Evolutionary conservation across 2,113 vertebrate species (phyloP).

Genomic region (Triplophysa siluroides): DNA sequence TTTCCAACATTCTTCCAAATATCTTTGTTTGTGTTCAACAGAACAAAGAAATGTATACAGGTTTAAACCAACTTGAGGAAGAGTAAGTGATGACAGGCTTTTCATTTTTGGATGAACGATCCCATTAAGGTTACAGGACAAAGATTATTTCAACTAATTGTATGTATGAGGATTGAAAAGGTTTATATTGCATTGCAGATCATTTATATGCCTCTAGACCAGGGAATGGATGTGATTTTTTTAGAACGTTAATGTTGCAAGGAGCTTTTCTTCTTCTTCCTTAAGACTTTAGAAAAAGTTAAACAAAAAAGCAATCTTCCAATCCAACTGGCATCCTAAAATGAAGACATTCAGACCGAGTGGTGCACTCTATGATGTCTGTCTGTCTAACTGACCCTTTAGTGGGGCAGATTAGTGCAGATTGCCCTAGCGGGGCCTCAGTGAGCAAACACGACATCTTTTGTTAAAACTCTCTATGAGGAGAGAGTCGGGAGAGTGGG

Average conservation of each 20-base stretch:
- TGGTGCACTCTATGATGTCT: conserved; percentile 57
- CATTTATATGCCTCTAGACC: too few relatives aligned
- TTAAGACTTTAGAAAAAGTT: not conserved
- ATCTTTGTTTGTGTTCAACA: too few relatives aligned
- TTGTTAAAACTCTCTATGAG: conserved; percentile 67
- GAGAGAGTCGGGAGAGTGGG: conserved; percentile 59
- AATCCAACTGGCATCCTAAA: conserved; percentile 29
- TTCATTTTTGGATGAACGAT: too few relatives aligned
- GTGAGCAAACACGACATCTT: conserved; percentile 74
- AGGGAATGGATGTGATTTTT: too few relatives aligned
- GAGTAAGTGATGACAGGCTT: too few relatives aligned
- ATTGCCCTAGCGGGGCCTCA: conserved; percentile 74
- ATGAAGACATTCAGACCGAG: conserved; percentile 52
- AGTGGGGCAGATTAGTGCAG: conserved; percentile 73
- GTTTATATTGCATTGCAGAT: too few relatives aligned
- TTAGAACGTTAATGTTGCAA: not conserved
- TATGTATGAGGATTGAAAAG: too few relatives aligned
- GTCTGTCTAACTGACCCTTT: conserved; percentile 71
- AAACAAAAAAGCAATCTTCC: conserved; percentile 1
- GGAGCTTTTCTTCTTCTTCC: not conserved
- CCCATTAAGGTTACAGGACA: too few relatives aligned
- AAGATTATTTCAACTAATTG: too few relatives aligned
- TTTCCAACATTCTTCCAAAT: too few relatives aligned
- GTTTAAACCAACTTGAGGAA: too few relatives aligned
- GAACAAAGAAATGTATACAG: too few relatives aligned